Conservation (phyloP, 92 coral and sea anemone species). For the Parazoanthus atlanticus region DNA sequence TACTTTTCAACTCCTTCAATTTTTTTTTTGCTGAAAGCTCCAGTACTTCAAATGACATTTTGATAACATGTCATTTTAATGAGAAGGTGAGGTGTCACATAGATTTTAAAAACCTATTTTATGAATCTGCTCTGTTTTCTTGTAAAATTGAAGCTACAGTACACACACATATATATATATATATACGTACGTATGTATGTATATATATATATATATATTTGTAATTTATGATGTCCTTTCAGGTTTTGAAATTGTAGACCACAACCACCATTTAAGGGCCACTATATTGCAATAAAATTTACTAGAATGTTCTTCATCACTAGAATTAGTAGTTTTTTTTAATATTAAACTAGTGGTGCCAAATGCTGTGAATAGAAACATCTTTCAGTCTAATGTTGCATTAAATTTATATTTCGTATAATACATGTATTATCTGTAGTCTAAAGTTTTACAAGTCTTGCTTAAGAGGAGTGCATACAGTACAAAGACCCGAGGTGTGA, state of each 20-base stretch:
- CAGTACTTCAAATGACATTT: slow-evolving; percentile 16
- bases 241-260: background rate
- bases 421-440: too few relatives aligned
- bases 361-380: background rate
- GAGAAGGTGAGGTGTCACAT: slow-evolving; percentile 9
- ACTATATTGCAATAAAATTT: background rate
- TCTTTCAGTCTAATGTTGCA: background rate
- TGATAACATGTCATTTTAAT: slow-evolving; percentile 18
- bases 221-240: background rate
- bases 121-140: background rate
- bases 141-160: background rate
- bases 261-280: background rate
- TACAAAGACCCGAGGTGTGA: background rate
- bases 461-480: background rate
- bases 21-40: slow-evolving; percentile 14
- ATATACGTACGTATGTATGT: too few relatives aligned
- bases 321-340: slow-evolving; percentile 4
- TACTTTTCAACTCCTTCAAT: slow-evolving; percentile 5
- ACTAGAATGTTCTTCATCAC: background rate
- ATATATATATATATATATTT: too few relatives aligned
- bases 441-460: background rate
- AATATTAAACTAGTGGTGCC: background rate
- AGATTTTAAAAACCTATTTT: background rate
- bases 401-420: background rate
- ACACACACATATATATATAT: too few relatives aligned